A percentile compares a stretch with the other conserved stretches of the same genome.
phyloP scores from a whole-genome alignment of 1,140 invertebrate species.

The Gonatopus flavifemur region DNA sequence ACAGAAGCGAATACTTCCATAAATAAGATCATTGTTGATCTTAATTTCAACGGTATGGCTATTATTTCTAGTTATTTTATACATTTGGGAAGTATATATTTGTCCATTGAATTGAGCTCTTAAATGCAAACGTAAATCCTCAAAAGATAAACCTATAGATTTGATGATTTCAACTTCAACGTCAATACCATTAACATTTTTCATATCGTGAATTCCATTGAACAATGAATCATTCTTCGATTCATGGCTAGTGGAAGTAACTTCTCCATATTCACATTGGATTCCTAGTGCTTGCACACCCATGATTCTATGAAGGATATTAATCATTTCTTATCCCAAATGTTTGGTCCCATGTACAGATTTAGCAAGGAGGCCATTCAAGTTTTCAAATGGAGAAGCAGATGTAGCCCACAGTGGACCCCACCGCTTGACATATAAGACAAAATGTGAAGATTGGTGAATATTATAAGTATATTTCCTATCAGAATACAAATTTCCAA shows the following conservation, averaged over 20 bases:
- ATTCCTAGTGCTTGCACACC: conserved; percentile 15
- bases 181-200: too few relatives aligned
- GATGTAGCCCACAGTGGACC: conserved; percentile 25
- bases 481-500: conserved; percentile 16
- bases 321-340: conserved; percentile 26
- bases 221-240: too few relatives aligned
- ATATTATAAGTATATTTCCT: conserved; percentile 23
- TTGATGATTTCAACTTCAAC: too few relatives aligned
- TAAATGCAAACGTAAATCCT: conserved; percentile 14
- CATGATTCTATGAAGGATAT: conserved; percentile 18
- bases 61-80: conserved; percentile 26
- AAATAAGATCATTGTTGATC: background rate
- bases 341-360: conserved; percentile 25
- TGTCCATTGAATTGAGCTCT: conserved; percentile 15
- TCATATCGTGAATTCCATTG: too few relatives aligned
- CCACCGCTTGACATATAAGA: conserved; percentile 23
- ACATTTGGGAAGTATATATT: conserved; percentile 23
- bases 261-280: background rate
- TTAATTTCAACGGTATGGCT: conserved; percentile 18
- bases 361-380: conserved; percentile 20
- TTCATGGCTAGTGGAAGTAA: background rate
- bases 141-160: background rate
- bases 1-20: conserved; percentile 18
- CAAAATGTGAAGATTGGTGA: conserved; percentile 25
- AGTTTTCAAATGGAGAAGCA: conserved; percentile 29